These are phyloP conservation scores for Stegophylla sp. DNA, from an alignment of 2,888 invertebrate species.

Conservation along the genomic window DNA sequence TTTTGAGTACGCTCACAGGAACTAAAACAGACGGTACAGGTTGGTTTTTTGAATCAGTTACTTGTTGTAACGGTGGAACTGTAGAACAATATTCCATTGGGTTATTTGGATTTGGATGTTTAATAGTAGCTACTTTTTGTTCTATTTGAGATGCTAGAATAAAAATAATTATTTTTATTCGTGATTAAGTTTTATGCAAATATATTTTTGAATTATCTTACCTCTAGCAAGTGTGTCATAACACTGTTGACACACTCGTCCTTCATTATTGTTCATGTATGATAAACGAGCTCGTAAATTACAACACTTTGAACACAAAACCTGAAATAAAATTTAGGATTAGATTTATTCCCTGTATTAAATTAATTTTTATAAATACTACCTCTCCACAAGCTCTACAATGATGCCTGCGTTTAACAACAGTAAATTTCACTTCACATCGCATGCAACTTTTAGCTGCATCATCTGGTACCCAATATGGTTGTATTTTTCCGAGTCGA, in stretches of 20 bases:
- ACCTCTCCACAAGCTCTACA: conserved; percentile 86
- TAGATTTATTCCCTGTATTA: conserved; percentile 24
- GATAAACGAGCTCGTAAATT: conserved; percentile 74
- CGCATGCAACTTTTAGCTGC: conserved; percentile 83
- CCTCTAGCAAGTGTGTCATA: conserved; percentile 69
- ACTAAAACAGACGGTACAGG: conserved; percentile 79
- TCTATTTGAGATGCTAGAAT: conserved; percentile 46
- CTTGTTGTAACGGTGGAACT: conserved; percentile 80
- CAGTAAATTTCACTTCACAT: conserved; percentile 80
- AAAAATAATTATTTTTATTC: not conserved
- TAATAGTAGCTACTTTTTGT: conserved; percentile 49
- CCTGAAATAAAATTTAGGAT: conserved; percentile 66
- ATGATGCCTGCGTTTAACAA: conserved; percentile 80
- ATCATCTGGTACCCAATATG: conserved; percentile 86
- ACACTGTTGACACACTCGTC: conserved; percentile 79
- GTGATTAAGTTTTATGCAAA: not conserved
- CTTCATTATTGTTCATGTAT: conserved; percentile 78
- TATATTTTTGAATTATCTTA: conserved; percentile 61
- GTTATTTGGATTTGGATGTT: conserved; percentile 77
- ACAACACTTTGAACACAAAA: conserved; percentile 81
- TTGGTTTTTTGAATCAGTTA: conserved; percentile 66
- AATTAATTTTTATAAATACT: conserved; percentile 60
- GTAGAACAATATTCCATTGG: conserved; percentile 87
- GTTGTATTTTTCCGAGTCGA: conserved; percentile 75
- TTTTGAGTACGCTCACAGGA: conserved; percentile 81